Evolutionary conservation across 2,888 invertebrate species (phyloP), one percentile per base, ranked within the genome.

Genomic region (Pandemis corylana): DNA sequence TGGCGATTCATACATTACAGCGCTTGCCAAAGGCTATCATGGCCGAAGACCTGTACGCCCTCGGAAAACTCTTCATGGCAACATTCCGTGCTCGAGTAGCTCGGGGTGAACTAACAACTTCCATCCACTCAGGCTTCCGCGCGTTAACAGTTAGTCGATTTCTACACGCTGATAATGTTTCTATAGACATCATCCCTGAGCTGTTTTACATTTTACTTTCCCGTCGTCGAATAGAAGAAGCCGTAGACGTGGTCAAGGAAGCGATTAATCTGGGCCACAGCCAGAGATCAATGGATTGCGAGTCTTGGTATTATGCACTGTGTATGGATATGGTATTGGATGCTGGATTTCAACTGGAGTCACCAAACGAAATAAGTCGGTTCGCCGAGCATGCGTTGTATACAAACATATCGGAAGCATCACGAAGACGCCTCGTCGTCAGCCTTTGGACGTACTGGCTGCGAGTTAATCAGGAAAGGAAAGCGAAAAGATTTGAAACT

Each of bases 271-370:
- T 91, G 72, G 80, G 81, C 13, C 81, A 87, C 75, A 83, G 80
- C 71, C 80, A 84, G 72, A 75, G 81, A 63, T 84, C 88, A 13
- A 81, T 86, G 68, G 89, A 88, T 66, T 85, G 85, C 76, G 91
- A 93, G 80, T 90, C 89, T 10, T 95, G 95, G 93, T 96, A 96
- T 79, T 95, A 95, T 78, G 95, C 95, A 0, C 88, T 96, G 51
- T 95, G 95, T 77, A 89, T 96, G 72, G 95, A 96, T 71, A 82
- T 96, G 79, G 89, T 95, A 68, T 81, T 96, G 56, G 95, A 96
- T 78, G 93, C 96, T 78, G 94, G 95, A 6, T 94, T 95, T 80
- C 88, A 92, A 72, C 79, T 95, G 66, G 95, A 95, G 82, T 85
- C 92, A 0, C 92, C 94, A 5, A 83, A 89, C 20, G 89, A 88